Conservation (phyloP, 2,888 invertebrate species). For the Opisthograptis luteolata region DNA sequence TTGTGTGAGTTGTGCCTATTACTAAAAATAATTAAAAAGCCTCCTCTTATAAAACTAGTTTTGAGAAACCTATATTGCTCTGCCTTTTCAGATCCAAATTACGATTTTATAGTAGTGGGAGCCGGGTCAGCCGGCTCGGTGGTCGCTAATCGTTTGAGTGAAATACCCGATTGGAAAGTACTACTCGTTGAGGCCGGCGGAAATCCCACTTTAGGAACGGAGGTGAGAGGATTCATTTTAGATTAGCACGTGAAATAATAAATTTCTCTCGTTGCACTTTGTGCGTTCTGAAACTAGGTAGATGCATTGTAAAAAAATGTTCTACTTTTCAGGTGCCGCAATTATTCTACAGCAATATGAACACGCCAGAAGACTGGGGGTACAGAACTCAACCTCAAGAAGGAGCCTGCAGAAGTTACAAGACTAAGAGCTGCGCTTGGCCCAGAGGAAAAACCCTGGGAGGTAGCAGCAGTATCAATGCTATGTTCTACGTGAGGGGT, state of each 20-base stretch:
- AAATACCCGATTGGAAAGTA: conserved; percentile 84
- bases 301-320: neutral
- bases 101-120: conserved; percentile 86
- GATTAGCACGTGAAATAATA: neutral
- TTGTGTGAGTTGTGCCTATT: no score
- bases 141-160: conserved; percentile 85
- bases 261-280: neutral
- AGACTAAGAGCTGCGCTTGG: conserved; percentile 72
- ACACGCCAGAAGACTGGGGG: conserved; percentile 78
- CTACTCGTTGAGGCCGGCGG: conserved; percentile 86
- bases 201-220: conserved; percentile 84
- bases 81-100: conserved; percentile 71
- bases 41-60: no score
- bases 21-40: no score
- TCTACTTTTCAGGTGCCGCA: conserved; percentile 52
- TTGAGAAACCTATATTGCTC: no score
- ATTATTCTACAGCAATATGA: conserved; percentile 56
- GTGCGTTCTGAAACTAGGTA: neutral
- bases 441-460: conserved; percentile 86
- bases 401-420: conserved; percentile 68
- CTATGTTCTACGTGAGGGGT: conserved; percentile 84
- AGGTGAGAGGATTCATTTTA: conserved; percentile 46
- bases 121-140: conserved; percentile 87
- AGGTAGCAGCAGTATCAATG: conserved; percentile 84
- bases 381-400: conserved; percentile 79